These are phyloP conservation scores for Eupeodes corollae DNA, from an alignment of 1,140 invertebrate species.

Conservation along the genomic window DNA sequence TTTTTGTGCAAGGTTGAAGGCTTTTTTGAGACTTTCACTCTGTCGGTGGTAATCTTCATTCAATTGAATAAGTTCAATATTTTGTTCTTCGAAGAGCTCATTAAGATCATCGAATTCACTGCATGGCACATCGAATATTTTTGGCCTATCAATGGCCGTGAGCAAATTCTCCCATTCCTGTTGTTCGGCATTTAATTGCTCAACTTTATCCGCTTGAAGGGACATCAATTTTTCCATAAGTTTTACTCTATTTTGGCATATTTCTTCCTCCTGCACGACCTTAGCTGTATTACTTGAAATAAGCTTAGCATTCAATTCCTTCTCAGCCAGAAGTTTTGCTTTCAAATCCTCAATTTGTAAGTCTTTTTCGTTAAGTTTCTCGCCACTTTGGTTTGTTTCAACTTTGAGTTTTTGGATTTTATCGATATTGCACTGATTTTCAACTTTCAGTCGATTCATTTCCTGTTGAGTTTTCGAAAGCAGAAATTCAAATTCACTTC, in stretches of 20 bases:
- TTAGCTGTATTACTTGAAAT: background rate
- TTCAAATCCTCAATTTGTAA: constrained; percentile 20
- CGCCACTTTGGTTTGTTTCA: constrained; percentile 2
- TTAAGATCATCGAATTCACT: constrained; percentile 25
- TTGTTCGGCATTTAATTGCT: background rate
- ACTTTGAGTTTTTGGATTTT: background rate
- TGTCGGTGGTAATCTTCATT: constrained; percentile 15
- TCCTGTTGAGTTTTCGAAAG: background rate
- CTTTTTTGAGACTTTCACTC: constrained; percentile 6
- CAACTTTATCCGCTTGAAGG: background rate
- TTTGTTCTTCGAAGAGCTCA: constrained; percentile 24
- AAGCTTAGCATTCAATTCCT: constrained; percentile 5
- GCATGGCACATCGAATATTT: constrained; percentile 21
- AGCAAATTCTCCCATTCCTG: constrained; percentile 24
- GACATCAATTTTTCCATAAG: background rate
- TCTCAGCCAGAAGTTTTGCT: constrained; percentile 22
- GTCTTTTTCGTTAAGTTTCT: constrained; percentile 6
- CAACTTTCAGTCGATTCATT: background rate
- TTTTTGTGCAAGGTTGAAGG: constrained; percentile 13
- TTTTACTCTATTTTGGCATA: background rate
- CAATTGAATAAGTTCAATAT: constrained; percentile 19
- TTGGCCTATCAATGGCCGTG: constrained; percentile 15
- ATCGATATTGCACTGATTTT: background rate
- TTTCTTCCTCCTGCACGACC: background rate
- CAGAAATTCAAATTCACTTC: constrained; percentile 6